phyloP scores from a whole-genome alignment of 2,113 vertebrate species.

The Chauna torquata region DNA sequence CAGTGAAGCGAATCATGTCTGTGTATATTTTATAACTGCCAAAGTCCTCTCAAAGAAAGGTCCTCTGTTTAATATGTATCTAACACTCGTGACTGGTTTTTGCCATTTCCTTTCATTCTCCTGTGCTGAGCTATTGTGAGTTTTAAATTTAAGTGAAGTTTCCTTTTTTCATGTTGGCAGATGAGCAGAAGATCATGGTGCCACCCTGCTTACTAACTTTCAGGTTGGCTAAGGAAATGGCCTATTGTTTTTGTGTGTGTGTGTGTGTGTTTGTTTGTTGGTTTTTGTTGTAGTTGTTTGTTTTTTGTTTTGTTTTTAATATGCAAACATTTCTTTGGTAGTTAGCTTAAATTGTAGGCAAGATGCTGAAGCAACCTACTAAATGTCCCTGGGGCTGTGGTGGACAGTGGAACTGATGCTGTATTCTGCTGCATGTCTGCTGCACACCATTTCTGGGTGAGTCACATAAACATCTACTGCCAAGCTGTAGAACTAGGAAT shows the following conservation, averaged over 20 bases:
- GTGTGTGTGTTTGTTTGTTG: background rate
- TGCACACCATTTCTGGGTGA: background rate
- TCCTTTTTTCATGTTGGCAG: background rate
- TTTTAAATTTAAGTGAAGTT: background rate
- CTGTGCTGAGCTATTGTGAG: background rate
- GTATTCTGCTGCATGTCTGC: background rate
- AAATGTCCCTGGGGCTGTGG: background rate
- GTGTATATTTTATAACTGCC: background rate
- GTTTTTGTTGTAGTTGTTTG: background rate
- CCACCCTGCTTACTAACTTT: background rate
- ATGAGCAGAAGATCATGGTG: background rate
- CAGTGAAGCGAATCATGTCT: background rate
- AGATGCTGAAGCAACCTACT: background rate
- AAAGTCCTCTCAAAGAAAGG: background rate
- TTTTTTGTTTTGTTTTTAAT: background rate
- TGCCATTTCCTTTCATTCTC: background rate
- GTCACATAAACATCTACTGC: background rate
- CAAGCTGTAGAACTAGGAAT: background rate
- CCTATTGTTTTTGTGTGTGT: background rate
- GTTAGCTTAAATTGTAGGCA: background rate
- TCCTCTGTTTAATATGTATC: background rate
- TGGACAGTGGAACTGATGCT: background rate
- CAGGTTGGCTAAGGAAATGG: background rate
- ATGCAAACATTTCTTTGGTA: background rate
- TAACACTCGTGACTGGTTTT: background rate